Conservation (phyloP, 2,113 vertebrate genomes). For the Pseudorasbora parva region DNA sequence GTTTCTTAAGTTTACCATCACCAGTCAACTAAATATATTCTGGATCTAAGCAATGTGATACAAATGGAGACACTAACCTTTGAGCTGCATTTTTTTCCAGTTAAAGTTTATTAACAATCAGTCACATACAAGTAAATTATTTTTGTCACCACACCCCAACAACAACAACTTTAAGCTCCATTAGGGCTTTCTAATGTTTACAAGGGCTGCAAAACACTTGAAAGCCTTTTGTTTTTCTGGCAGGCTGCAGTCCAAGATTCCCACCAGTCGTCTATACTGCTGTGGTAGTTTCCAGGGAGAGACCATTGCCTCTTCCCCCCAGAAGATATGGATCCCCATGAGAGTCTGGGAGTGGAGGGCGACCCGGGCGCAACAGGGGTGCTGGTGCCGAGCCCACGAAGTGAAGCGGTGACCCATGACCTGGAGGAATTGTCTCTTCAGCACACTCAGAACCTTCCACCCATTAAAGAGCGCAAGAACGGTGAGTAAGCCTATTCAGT, state of each 20-base stretch:
- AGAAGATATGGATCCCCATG: conserved; percentile 74
- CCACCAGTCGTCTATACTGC: not conserved
- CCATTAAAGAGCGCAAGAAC: conserved; percentile 80
- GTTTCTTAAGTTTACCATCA: not conserved
- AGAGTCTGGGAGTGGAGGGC: conserved; percentile 69
- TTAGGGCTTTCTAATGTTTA: conserved; percentile 10
- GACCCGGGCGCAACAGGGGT: conserved; percentile 67
- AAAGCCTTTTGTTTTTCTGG: conserved; percentile 13
- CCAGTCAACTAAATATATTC: not conserved
- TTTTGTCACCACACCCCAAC: conserved; percentile 19
- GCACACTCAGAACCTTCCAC: conserved; percentile 73
- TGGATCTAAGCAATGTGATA: not conserved
- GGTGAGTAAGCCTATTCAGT: conserved; percentile 68
- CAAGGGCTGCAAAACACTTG: conserved; percentile 21
- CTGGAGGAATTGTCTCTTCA: conserved; percentile 79
- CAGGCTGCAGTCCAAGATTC: conserved; percentile 22
- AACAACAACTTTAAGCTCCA: conserved; percentile 14
- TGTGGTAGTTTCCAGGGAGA: conserved; percentile 40
- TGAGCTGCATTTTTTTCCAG: not conserved
- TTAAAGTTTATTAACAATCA: conserved; percentile 2
- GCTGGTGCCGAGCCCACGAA: conserved; percentile 81
- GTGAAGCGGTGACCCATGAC: conserved; percentile 83
- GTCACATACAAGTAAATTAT: not conserved
- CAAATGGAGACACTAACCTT: not conserved
- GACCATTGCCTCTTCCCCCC: conserved; percentile 43